A percentile compares a stretch with the other conserved stretches of the same genome.
Evolutionary conservation across 2,113 vertebrate genomes (phyloP).

Genomic region (Semnopithecus entellus): DNA sequence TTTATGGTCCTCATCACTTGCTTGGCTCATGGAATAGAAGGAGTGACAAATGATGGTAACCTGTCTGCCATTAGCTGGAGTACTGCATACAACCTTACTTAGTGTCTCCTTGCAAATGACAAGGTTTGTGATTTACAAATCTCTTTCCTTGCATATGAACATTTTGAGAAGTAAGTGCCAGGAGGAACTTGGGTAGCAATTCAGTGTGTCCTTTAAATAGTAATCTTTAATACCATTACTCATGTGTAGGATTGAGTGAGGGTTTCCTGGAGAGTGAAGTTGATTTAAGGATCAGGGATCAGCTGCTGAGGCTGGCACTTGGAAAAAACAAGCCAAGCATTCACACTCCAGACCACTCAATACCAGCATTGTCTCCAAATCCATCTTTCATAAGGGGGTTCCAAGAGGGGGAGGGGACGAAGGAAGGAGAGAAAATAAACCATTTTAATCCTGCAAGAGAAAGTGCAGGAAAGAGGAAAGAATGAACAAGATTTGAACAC

Average conservation of each 20-base stretch:
- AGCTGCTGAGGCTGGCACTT: constrained; percentile 83
- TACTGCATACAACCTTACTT: background rate
- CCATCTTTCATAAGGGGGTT: constrained; percentile 74
- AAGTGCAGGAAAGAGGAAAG: constrained; percentile 55
- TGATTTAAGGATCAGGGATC: constrained; percentile 80
- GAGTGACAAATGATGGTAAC: background rate
- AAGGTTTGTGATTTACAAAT: background rate
- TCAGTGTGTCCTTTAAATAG: background rate
- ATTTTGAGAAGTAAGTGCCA: constrained; percentile 22
- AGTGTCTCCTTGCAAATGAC: background rate
- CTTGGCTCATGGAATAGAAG: background rate
- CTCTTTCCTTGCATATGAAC: background rate
- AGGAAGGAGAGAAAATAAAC: constrained; percentile 64
- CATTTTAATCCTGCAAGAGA: constrained; percentile 63
- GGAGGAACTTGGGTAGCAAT: background rate
- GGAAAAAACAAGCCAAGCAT: constrained; percentile 83
- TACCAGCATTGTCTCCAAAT: constrained; percentile 84
- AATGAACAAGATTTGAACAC: constrained; percentile 14
- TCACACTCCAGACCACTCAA: constrained; percentile 84
- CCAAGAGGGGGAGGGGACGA: constrained; percentile 61
- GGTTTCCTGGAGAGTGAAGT: constrained; percentile 78
- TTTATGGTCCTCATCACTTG: background rate
- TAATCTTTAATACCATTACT: background rate
- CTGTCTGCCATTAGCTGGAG: background rate
- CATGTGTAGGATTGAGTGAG: constrained; percentile 28